A percentile compares a stretch with the other conserved stretches of the same genome.
Conservation (phyloP, 1,140 invertebrate species). For the Papilio xuthus region DNA sequence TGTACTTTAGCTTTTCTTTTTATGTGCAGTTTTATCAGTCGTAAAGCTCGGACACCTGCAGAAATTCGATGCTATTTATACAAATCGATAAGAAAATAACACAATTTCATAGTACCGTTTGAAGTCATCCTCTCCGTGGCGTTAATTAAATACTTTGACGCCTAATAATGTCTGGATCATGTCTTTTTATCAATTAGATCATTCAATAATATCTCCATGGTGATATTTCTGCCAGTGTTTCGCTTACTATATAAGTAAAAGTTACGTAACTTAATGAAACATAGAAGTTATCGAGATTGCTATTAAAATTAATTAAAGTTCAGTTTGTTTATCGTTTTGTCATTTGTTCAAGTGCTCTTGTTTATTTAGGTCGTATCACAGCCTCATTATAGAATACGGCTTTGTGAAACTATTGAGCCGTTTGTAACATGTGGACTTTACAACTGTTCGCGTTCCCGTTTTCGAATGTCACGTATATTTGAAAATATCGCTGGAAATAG, state of each 20-base stretch:
- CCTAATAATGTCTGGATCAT: neutral
- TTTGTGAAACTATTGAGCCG: slow-evolving; percentile 11
- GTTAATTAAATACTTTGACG: neutral
- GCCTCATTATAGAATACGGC: slow-evolving; percentile 17
- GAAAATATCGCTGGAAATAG: neutral
- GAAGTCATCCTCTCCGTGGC: too few species aligned
- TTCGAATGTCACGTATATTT: slow-evolving; percentile 15
- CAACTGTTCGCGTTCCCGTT: neutral
- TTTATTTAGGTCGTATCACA: slow-evolving; percentile 20
- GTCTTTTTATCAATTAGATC: too few species aligned
- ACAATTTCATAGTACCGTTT: too few species aligned
- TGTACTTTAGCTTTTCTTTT: neutral
- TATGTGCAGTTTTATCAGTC: neutral
- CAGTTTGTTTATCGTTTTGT: slow-evolving; percentile 15
- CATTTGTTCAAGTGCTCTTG: slow-evolving; percentile 14
- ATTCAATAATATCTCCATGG: too few species aligned
- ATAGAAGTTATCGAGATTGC: neutral
- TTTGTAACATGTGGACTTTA: slow-evolving; percentile 21
- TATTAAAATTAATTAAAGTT: slow-evolving; percentile 1
- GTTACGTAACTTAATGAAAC: neutral
- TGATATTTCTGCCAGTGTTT: too few species aligned
- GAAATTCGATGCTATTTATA: neutral
- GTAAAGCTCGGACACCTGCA: neutral
- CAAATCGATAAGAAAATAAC: too few species aligned
- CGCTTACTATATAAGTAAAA: neutral